These are phyloP conservation scores for Larimichthys polyactis DNA, from an alignment of 2,113 vertebrate genomes.

Conservation along the genomic window DNA sequence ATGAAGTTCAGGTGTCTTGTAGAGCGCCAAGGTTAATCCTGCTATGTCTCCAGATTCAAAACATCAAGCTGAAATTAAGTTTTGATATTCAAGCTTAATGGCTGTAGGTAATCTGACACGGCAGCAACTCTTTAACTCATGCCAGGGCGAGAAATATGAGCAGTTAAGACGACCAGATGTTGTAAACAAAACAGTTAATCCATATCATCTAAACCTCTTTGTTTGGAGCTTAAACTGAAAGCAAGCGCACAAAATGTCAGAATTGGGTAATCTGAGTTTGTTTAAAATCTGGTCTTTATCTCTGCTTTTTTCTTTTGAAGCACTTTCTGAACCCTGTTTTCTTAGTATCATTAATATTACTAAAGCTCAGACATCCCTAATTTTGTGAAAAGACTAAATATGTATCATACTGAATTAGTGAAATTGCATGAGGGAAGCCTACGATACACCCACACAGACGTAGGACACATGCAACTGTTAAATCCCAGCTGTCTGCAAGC, in stretches of 20 bases:
- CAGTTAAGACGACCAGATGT: background rate
- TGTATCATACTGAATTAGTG: background rate
- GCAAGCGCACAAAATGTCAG: background rate
- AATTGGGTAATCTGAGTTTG: background rate
- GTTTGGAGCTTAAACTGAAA: background rate
- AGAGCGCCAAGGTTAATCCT: background rate
- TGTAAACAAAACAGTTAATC: conserved; percentile 7
- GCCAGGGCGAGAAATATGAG: background rate
- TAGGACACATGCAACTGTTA: background rate
- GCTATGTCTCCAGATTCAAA: background rate
- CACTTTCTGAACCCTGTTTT: too few species aligned
- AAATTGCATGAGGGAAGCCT: background rate
- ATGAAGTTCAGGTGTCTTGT: background rate
- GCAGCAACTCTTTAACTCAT: background rate
- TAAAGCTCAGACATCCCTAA: background rate
- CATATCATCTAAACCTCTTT: background rate
- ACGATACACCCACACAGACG: background rate
- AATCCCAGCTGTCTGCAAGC: conserved; percentile 33
- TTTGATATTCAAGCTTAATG: background rate
- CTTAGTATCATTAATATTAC: background rate
- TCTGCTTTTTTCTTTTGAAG: too few species aligned
- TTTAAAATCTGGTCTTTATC: background rate
- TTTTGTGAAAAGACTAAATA: conserved; percentile 2
- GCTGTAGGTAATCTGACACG: background rate
- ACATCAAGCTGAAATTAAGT: background rate